Evolutionary conservation across 92 coral and sea anemone species (phyloP).

Genomic region (Diadumene lineata): DNA sequence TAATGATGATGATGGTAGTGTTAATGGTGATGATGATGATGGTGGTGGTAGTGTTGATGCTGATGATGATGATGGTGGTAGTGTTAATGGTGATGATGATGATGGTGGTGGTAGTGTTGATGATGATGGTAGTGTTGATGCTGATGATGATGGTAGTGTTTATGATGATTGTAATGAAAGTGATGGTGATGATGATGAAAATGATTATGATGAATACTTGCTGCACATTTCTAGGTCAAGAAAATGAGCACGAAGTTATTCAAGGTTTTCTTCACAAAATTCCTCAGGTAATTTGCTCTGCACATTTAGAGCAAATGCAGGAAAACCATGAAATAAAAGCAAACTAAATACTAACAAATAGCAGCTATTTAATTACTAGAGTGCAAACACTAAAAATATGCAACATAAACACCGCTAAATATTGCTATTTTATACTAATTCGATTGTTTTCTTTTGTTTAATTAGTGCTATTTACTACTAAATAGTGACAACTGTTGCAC

Average conservation of each 20-base stretch:
- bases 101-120: not conserved
- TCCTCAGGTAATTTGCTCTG: conserved; percentile 88
- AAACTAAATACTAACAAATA: too few relatives aligned
- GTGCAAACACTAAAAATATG: too few relatives aligned
- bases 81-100: not conserved
- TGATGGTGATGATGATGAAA: not conserved
- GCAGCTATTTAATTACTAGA: too few relatives aligned
- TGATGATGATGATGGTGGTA: not conserved
- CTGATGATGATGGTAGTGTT: not conserved
- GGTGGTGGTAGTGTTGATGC: not conserved
- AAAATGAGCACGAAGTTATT: conserved; percentile 62
- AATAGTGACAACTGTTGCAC: too few relatives aligned
- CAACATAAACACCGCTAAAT: too few relatives aligned
- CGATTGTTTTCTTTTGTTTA: too few relatives aligned
- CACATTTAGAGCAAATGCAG: too few relatives aligned
- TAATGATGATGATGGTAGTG: not conserved
- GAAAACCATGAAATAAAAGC: too few relatives aligned
- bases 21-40: not conserved
- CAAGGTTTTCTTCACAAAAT: conserved; percentile 74
- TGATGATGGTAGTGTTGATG: not conserved
- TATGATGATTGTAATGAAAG: not conserved
- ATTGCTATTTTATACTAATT: too few relatives aligned
- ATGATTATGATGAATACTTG: not conserved
- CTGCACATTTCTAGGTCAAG: conserved; percentile 18
- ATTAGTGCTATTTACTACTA: too few relatives aligned